Percentiles rank a stretch among this genome's conserved stretches.
phyloP scores from a whole-genome alignment of 2,113 vertebrate species.

The Laticauda colubrina region DNA sequence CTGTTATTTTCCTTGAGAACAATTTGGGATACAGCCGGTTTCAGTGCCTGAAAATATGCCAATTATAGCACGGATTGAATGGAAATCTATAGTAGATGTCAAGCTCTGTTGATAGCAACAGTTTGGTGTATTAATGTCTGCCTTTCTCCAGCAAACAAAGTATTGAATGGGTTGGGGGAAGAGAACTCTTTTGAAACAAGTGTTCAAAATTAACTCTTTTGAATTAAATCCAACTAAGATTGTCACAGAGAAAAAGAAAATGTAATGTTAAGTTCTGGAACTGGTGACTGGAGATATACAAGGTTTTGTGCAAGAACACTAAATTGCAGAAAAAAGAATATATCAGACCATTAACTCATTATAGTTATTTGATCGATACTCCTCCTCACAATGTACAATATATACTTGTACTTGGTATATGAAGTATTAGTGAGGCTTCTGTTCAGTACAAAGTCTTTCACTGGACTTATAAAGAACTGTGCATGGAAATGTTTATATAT shows the following conservation, averaged over 20 bases:
- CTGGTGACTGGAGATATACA: not conserved
- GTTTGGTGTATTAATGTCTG: conserved; percentile 51
- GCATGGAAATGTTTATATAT: not conserved
- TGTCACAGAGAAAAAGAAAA: not conserved
- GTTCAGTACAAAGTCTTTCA: not conserved
- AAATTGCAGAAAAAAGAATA: not conserved
- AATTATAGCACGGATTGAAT: conserved; percentile 38
- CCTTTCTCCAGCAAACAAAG: conserved; percentile 29
- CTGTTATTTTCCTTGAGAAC: conserved; percentile 50
- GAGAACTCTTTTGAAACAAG: not conserved
- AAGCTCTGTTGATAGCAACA: conserved; percentile 31
- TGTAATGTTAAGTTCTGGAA: not conserved
- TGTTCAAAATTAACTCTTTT: not conserved
- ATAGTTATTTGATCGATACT: not conserved
- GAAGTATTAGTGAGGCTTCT: not conserved
- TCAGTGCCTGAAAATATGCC: conserved; percentile 33
- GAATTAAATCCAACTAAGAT: not conserved
- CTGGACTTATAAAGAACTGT: not conserved
- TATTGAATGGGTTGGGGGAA: not conserved
- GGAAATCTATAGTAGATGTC: conserved; percentile 51
- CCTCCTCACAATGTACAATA: not conserved
- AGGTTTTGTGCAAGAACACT: not conserved
- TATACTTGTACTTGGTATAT: not conserved
- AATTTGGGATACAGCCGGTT: conserved; percentile 52
- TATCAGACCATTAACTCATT: not conserved